Percentiles rank a stretch among this genome's conserved stretches.
phyloP scores from a whole-genome alignment of 1,140 invertebrate genomes.

The Diplogasteroides magnus region DNA sequence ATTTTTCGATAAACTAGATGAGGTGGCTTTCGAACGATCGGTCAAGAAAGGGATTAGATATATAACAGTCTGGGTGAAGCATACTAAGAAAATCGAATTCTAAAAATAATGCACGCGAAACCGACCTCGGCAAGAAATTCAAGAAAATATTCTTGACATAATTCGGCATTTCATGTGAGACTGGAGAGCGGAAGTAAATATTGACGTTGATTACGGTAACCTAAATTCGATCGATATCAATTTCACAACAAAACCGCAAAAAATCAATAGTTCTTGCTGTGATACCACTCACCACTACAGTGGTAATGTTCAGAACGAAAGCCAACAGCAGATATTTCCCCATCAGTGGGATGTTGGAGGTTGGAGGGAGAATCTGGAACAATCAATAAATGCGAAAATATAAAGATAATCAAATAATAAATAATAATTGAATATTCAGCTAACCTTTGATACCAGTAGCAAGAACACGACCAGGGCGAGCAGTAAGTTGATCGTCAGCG shows the following conservation, averaged over 20 bases:
- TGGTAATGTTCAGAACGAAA: constrained; percentile 98
- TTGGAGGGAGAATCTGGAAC: constrained; percentile 79
- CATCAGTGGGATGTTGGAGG: constrained; percentile 86
- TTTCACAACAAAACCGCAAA: no score
- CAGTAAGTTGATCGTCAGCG: constrained; percentile 93
- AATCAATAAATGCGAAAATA: not conserved
- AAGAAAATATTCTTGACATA: constrained; percentile 87
- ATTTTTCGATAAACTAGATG: no score
- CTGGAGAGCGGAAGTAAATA: constrained; percentile 92
- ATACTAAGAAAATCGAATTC: no score
- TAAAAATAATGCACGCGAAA: no score
- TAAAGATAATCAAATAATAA: constrained; percentile 8
- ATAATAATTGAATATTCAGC: not conserved
- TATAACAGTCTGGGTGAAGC: no score
- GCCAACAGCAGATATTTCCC: constrained; percentile 98
- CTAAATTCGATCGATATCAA: not conserved
- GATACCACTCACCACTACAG: constrained; percentile 68
- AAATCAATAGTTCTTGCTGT: no score
- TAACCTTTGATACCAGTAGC: constrained; percentile 81
- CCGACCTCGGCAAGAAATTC: constrained; percentile 70
- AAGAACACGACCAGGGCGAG: constrained; percentile 98
- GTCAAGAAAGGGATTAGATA: no score
- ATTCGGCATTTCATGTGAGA: constrained; percentile 80
- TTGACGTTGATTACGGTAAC: constrained; percentile 98
- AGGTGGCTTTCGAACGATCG: no score